Conservation (phyloP, 2,113 vertebrate species). For the Corydoras maculifer region DNA sequence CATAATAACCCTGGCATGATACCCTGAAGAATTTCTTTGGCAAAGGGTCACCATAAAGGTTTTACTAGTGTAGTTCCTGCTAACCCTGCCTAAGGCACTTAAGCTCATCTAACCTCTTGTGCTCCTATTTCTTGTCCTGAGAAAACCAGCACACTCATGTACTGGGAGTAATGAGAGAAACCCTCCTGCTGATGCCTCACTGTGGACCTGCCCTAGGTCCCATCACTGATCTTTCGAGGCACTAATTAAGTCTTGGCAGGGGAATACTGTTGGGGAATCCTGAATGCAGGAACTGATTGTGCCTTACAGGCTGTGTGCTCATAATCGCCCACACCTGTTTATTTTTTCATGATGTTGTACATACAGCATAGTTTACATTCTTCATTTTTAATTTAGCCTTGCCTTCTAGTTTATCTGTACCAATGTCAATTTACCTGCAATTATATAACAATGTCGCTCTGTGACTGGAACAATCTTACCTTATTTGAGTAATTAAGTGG, state of each 20-base stretch:
- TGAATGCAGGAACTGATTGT: neutral
- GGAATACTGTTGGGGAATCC: neutral
- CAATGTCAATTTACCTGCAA: no score
- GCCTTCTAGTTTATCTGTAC: no score
- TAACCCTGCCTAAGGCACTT: neutral
- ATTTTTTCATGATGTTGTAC: neutral
- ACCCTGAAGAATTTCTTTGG: neutral
- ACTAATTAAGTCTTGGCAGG: neutral
- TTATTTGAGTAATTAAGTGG: slow-evolving; percentile 55
- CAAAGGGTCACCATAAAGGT: neutral
- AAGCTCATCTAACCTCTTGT: neutral
- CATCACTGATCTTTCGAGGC: no score
- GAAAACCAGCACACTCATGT: neutral
- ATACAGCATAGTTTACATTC: no score
- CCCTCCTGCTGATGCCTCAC: no score
- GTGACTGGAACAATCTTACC: slow-evolving; percentile 54
- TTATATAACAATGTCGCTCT: neutral
- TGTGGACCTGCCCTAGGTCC: no score
- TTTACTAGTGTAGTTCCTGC: neutral
- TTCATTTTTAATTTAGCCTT: no score
- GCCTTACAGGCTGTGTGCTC: neutral
- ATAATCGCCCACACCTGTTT: neutral
- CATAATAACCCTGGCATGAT: neutral
- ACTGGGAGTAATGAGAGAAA: neutral
- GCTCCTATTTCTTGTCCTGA: neutral